Percentiles rank a stretch among this genome's conserved stretches.
Conservation (phyloP, 2,797 vertebrate genomes). For the Urosaurus nigricauda region DNA sequence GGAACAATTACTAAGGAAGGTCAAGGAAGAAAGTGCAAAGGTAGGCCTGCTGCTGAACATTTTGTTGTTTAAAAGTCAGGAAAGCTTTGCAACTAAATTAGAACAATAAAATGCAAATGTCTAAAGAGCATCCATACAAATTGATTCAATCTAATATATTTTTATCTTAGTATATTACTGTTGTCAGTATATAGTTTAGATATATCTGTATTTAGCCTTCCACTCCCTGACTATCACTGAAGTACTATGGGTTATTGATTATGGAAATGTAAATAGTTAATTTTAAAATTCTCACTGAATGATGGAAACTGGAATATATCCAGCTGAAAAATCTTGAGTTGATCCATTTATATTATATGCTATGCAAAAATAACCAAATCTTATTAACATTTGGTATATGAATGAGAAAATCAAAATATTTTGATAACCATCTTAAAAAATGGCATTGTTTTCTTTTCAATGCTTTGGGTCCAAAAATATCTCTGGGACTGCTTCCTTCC, state of each 20-base stretch:
- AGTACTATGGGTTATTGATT: neutral
- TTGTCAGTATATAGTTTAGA: neutral
- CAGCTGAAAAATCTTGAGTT: slow-evolving; percentile 1
- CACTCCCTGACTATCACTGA: neutral
- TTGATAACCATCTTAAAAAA: neutral
- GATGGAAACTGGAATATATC: slow-evolving; percentile 14
- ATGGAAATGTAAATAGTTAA: slow-evolving; percentile 10
- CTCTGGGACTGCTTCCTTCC: too few species aligned
- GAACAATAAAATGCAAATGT: neutral
- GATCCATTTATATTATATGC: slow-evolving; percentile 1
- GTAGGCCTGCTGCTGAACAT: too few species aligned
- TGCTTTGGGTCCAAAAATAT: too few species aligned
- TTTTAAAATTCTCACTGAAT: neutral
- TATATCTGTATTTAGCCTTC: neutral
- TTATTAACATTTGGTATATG: slow-evolving; percentile 2
- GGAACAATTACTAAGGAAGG: too few species aligned
- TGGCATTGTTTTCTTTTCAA: too few species aligned
- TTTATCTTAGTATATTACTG: neutral
- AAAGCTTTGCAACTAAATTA: neutral
- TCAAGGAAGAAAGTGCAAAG: too few species aligned
- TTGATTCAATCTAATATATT: neutral
- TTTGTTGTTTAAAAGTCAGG: too few species aligned
- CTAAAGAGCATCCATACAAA: neutral
- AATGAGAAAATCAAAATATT: slow-evolving; percentile 12
- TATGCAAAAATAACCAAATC: slow-evolving; percentile 1